Conservation (phyloP, 1,140 invertebrate species). For the Drosophila guanche region DNA sequence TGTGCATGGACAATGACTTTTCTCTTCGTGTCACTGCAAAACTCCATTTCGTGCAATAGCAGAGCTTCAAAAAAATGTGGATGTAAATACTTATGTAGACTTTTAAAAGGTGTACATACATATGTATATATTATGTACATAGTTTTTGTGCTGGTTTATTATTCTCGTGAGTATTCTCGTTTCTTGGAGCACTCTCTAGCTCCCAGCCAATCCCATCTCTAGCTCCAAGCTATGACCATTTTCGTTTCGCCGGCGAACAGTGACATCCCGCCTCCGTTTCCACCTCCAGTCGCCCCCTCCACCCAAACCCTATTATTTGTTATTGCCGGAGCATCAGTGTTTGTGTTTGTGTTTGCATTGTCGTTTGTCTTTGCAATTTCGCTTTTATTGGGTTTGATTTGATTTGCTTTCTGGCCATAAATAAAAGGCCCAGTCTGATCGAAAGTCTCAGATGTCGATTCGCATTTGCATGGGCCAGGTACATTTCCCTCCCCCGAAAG, state of each 20-base stretch:
- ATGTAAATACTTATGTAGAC: no score
- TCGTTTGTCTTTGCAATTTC: slow-evolving; percentile 38
- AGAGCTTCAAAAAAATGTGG: no score
- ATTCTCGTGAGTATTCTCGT: no score
- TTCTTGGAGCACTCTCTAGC: no score
- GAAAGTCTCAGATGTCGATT: slow-evolving; percentile 57
- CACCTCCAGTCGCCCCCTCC: slow-evolving; percentile 26
- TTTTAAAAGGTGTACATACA: no score
- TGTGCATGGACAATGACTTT: no score
- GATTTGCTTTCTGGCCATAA: slow-evolving; percentile 67
- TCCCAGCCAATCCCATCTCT: no score
- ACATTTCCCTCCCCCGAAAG: neutral
- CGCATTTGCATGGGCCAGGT: slow-evolving; percentile 61
- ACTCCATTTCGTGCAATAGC: no score
- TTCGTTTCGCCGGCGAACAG: slow-evolving; percentile 35
- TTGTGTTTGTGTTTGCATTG: slow-evolving; percentile 35
- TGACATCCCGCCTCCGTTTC: slow-evolving; percentile 4
- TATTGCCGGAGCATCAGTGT: slow-evolving; percentile 37
- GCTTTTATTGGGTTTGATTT: slow-evolving; percentile 53
- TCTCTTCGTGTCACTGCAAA: no score
- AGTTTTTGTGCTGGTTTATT: no score
- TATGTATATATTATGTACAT: no score
- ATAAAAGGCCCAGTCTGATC: slow-evolving; percentile 50
- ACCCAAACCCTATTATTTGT: slow-evolving; percentile 39
- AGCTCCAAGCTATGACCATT: slow-evolving; percentile 31